These are phyloP conservation scores for Sebastes steindachneri DNA, from an alignment of 2,797 vertebrate species.

Conservation along the genomic window DNA sequence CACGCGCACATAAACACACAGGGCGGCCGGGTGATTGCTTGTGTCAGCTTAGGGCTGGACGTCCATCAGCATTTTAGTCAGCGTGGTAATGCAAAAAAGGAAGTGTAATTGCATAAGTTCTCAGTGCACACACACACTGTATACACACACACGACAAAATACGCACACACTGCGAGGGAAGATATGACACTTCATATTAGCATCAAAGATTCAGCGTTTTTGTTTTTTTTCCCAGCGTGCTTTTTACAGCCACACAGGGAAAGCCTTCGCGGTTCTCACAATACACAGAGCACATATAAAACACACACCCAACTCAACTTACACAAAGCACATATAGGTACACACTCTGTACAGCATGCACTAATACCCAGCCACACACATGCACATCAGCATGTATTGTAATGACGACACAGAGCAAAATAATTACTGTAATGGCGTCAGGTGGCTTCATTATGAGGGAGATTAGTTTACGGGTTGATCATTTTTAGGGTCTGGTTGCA, in stretches of 20 bases:
- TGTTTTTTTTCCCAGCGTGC: slow-evolving; percentile 15
- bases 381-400: neutral
- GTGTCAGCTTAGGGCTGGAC: slow-evolving; percentile 66
- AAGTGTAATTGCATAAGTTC: slow-evolving; percentile 71
- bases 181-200: slow-evolving; percentile 70
- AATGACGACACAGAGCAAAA: neutral
- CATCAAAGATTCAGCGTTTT: slow-evolving; percentile 70
- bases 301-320: neutral
- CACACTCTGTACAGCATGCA: neutral
- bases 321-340: neutral
- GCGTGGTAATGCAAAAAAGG: slow-evolving; percentile 43
- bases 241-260: slow-evolving; percentile 55
- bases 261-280: slow-evolving; percentile 43
- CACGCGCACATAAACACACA: slow-evolving; percentile 2
- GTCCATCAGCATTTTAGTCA: slow-evolving; percentile 66
- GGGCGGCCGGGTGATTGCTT: slow-evolving; percentile 39
- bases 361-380: slow-evolving; percentile 1
- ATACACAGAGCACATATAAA: slow-evolving; percentile 11
- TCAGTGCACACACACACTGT: slow-evolving; percentile 48
- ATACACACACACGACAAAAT: slow-evolving; percentile 45
- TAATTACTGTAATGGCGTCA: slow-evolving; percentile 18
- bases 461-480: slow-evolving; percentile 1
- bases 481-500: neutral
- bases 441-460: neutral
- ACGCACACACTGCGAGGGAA: slow-evolving; percentile 51